Evolutionary conservation across 2,113 vertebrate species (phyloP).

Genomic region (Sorex fumeus): DNA sequence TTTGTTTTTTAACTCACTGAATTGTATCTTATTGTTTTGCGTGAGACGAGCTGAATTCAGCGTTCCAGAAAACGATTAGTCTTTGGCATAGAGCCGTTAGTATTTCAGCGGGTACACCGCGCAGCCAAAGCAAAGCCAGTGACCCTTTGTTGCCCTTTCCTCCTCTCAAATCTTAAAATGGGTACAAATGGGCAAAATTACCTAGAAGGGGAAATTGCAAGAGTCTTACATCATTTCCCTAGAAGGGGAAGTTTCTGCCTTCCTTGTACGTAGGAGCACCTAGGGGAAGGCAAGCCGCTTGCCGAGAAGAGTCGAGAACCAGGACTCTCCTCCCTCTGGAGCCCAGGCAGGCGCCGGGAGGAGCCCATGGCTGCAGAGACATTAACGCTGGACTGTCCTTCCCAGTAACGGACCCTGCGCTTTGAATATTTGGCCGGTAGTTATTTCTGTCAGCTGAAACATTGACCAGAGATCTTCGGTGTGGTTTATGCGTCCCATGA

Average conservation of each 20-base stretch:
- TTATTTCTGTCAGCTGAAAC: slow-evolving; percentile 60
- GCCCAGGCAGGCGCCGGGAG: not conserved
- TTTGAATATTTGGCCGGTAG: not conserved
- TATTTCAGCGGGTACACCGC: not conserved
- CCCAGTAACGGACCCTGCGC: not conserved
- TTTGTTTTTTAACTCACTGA: slow-evolving; percentile 27
- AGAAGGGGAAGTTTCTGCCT: too few relatives aligned
- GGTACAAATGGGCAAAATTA: not conserved
- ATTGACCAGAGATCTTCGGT: not conserved
- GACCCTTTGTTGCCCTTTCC: not conserved
- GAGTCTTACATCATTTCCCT: too few relatives aligned
- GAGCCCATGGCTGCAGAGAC: not conserved
- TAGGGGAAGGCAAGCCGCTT: not conserved
- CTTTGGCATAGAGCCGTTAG: not conserved
- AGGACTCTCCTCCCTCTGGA: not conserved
- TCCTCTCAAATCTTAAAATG: slow-evolving; percentile 31
- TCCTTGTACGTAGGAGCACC: too few relatives aligned
- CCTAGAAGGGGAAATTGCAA: not conserved
- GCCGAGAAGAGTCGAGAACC: not conserved
- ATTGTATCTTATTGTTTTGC: slow-evolving; percentile 9
- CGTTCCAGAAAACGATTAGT: slow-evolving; percentile 27
- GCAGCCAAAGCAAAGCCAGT: not conserved
- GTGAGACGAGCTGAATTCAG: slow-evolving; percentile 7
- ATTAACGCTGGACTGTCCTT: slow-evolving; percentile 23
- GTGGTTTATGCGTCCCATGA: slow-evolving; percentile 18